Base-by-base conservation (phyloP, 2,888 invertebrate genomes). In the Erynnis tages region DNA sequence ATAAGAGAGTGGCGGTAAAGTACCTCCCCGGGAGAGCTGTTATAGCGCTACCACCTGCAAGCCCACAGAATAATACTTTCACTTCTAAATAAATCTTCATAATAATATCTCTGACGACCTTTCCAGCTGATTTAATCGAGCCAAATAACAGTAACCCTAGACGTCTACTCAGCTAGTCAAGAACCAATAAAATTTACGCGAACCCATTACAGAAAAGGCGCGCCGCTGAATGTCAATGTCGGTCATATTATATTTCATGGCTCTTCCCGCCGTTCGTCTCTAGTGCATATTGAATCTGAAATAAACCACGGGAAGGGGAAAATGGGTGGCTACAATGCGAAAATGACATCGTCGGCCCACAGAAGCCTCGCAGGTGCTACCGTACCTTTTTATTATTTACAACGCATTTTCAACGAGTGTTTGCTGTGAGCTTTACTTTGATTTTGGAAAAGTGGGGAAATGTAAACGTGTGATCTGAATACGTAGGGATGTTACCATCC, bases 341-440 rank as follows among this genome's bases (percentile, higher is more conserved):
- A 78, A 79, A 79, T 79, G 86, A 84, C 85, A 82, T 73, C 73
- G 69, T 37, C 58, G 64, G 61, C 66, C 65, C 69, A 60, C 65
- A 73, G 55, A 49, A 50, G 37, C 30, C 56, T 54, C 56, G 56
- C 56, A 59, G 58, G 65, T 68, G 65, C 69, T 63, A 61, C 61
- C 61, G 69, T 73, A 72, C 85, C 85, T 82, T 84, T 88, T 87
- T 88, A 88, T 88, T 88, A 89, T 89, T 88, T 89, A 88, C 81
- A 83, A 73, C 83, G 78, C 82, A 88, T 88, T 88, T 88, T 86
- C 87, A 82, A 78, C 84, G 85, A 86, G 88, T 88, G 88, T 88
- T 88, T 87, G 85, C 86, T 67, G 67, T 76, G 74, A 73, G 78
- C 73, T 79, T 85, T 82, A 85, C 87, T 88, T 87, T 89, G 89